Percentiles rank a stretch among this genome's conserved stretches.
phyloP scores from a whole-genome alignment of 2,113 vertebrate species.

The Tauraco erythrolophus region DNA sequence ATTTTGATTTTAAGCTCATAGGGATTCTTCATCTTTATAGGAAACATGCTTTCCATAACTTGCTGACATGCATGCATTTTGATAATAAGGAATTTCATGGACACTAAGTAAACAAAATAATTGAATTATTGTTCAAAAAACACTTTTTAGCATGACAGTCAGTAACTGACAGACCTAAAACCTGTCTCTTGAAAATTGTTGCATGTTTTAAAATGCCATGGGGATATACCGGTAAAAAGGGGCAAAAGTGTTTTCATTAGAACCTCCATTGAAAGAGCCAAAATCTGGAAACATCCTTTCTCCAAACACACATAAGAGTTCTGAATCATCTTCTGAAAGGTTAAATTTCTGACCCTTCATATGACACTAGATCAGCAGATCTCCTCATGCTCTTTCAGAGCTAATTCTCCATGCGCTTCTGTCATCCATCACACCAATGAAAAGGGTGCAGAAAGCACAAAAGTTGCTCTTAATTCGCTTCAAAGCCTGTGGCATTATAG shows the following conservation, averaged over 20 bases:
- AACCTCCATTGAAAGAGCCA: background rate
- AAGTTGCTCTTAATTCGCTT: background rate
- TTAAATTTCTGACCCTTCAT: background rate
- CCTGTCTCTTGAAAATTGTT: accelerated
- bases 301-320: accelerated
- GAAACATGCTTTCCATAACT: background rate
- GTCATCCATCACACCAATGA: background rate
- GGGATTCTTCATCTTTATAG: background rate
- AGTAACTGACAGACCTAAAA: background rate
- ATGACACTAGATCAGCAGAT: background rate
- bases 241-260: background rate
- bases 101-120: background rate
- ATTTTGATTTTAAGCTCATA: background rate
- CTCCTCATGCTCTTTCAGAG: background rate
- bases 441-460: background rate
- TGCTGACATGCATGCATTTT: background rate
- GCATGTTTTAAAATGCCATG: background rate
- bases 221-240: background rate
- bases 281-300: background rate
- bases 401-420: background rate
- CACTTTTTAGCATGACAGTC: background rate
- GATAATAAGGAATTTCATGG: background rate
- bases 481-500: background rate
- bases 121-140: background rate
- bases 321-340: background rate